Conservation (phyloP, 1,140 invertebrate genomes). For the Paracyclopina nana region DNA sequence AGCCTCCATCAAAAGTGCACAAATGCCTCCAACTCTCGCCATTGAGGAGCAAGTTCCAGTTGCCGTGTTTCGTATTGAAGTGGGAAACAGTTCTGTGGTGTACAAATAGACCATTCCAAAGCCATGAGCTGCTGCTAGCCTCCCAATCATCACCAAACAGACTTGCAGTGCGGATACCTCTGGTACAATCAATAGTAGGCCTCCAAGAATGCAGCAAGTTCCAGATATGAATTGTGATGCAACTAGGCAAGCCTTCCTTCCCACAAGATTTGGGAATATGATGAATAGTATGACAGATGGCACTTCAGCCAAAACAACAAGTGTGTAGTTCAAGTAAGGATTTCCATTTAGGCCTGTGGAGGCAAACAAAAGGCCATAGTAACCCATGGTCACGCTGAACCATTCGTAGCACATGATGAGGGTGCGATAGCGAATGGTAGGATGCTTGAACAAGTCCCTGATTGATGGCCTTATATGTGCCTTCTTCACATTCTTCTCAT, state of each 20-base stretch:
- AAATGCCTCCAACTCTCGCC: slow-evolving; percentile 21
- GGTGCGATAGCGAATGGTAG: background rate
- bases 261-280: slow-evolving; percentile 5
- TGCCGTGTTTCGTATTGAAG: slow-evolving; percentile 11
- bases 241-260: background rate
- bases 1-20: slow-evolving; percentile 16
- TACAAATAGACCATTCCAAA: slow-evolving; percentile 18
- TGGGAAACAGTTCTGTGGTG: slow-evolving; percentile 17
- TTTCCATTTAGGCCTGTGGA: slow-evolving; percentile 7
- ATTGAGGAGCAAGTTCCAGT: slow-evolving; percentile 20
- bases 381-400: slow-evolving; percentile 14
- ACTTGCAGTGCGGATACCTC: background rate
- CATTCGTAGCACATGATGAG: slow-evolving; percentile 6
- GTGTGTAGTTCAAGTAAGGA: slow-evolving; percentile 14
- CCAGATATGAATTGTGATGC: slow-evolving; percentile 7
- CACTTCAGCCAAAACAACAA: slow-evolving; percentile 12
- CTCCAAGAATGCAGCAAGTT: slow-evolving; percentile 6
- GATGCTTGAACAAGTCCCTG: slow-evolving; percentile 4
- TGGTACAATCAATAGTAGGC: background rate
- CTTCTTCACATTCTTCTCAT: background rate
- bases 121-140: slow-evolving; percentile 1
- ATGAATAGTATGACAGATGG: slow-evolving; percentile 9
- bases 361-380: slow-evolving; percentile 13
- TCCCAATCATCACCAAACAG: slow-evolving; percentile 8
- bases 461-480: background rate